Evolutionary conservation across 2,888 invertebrate species (phyloP).

Genomic region (Onthophagus sagittarius): DNA sequence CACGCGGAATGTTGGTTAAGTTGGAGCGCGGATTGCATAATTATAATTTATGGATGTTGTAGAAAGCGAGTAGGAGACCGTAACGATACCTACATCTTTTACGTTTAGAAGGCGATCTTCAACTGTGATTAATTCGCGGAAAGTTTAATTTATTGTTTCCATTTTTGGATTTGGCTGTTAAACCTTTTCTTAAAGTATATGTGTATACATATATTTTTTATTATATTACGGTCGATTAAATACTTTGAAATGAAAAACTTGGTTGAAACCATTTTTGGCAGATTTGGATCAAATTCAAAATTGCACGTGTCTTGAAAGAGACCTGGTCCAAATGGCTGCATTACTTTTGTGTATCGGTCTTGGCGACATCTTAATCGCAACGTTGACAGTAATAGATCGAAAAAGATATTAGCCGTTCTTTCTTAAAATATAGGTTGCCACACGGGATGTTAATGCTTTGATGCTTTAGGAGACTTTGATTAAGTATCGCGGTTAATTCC

Average conservation of each 20-base stretch:
- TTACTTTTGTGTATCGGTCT: neutral
- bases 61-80: neutral
- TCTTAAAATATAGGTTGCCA: neutral
- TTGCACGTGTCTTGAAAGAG: neutral
- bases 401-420: neutral
- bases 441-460: neutral
- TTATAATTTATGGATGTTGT: neutral
- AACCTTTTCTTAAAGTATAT: too few species aligned
- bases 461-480: too few species aligned
- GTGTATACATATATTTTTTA: too few species aligned
- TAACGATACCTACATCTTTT: neutral
- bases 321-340: neutral
- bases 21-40: neutral
- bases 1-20: too few species aligned
- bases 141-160: too few species aligned
- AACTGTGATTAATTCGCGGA: too few species aligned
- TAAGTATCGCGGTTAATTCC: too few species aligned
- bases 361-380: neutral
- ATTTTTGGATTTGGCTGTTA: too few species aligned
- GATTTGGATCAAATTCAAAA: neutral
- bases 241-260: neutral
- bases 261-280: neutral
- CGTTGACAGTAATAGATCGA: neutral
- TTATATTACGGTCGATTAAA: neutral
- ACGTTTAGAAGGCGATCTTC: too few species aligned